Evolutionary conservation across 2,888 invertebrate species (phyloP).

Genomic region (Drosophila sordidula): DNA sequence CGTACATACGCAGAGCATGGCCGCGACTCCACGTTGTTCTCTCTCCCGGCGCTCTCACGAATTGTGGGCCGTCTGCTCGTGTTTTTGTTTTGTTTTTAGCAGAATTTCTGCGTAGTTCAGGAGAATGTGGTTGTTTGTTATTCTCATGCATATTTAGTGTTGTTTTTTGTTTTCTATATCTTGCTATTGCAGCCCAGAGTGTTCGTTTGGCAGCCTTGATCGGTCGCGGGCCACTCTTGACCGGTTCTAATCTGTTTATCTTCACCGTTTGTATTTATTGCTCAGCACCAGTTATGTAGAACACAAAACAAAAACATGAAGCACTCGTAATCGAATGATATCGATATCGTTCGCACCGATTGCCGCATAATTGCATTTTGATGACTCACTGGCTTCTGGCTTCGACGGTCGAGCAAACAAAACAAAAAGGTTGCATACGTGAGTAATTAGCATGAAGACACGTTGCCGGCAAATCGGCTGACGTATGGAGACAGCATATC

Average conservation of each 20-base stretch:
- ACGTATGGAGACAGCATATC: constrained; percentile 59
- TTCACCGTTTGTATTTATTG: constrained; percentile 51
- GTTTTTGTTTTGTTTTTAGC: constrained; percentile 60
- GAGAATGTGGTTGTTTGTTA: constrained; percentile 33
- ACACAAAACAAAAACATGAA: constrained; percentile 13
- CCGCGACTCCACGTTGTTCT: constrained; percentile 12
- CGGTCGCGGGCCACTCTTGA: constrained; percentile 38
- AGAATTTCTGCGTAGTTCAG: constrained; percentile 76
- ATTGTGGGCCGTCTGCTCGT: constrained; percentile 42
- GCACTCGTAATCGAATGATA: constrained; percentile 14
- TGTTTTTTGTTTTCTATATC: constrained; percentile 33
- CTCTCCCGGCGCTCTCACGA: constrained; percentile 23
- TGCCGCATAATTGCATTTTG: constrained; percentile 6
- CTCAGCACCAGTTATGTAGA: constrained; percentile 59
- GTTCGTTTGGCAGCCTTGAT: constrained; percentile 52
- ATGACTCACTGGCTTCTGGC: constrained; percentile 22
- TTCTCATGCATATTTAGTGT: constrained; percentile 18
- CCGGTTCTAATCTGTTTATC: constrained; percentile 61
- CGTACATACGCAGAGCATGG: background rate
- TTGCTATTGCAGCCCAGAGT: constrained; percentile 39
- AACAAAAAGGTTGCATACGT: constrained; percentile 11
- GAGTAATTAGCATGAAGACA: constrained; percentile 65
- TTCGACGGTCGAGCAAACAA: background rate
- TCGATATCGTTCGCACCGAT: constrained; percentile 27
- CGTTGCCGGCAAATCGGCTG: constrained; percentile 62